Conservation (phyloP, 2,797 vertebrate species). For the Lerista edwardsae region DNA sequence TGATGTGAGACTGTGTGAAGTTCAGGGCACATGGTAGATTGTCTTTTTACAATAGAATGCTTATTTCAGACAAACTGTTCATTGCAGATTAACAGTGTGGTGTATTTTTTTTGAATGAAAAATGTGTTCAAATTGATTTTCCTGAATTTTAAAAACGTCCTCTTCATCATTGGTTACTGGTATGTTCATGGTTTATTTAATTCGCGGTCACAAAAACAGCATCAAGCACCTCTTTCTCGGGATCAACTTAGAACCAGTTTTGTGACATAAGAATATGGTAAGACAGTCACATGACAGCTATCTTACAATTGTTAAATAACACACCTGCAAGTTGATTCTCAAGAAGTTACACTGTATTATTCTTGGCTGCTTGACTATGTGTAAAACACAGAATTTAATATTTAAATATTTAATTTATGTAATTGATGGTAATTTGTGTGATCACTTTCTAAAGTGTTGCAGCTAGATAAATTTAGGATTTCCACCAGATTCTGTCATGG, state of each 20-base stretch:
- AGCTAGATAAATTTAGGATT: conserved; percentile 44
- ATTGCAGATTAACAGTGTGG: conserved; percentile 6
- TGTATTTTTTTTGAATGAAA: background rate
- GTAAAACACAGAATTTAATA: background rate
- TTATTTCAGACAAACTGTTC: conserved; percentile 21
- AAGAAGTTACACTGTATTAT: background rate
- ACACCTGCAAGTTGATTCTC: background rate
- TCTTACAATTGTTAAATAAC: background rate
- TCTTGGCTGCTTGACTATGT: background rate
- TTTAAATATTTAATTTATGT: conserved; percentile 16
- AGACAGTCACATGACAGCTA: background rate
- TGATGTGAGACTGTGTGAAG: background rate
- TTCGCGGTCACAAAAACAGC: conserved; percentile 1
- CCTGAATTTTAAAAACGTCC: background rate
- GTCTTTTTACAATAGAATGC: background rate
- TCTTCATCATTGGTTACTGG: background rate
- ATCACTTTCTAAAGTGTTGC: conserved; percentile 21
- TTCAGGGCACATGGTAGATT: conserved; percentile 29
- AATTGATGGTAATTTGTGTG: conserved; percentile 15
- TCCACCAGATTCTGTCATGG: conserved; percentile 10
- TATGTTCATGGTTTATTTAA: conserved; percentile 17
- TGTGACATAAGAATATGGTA: conserved; percentile 13
- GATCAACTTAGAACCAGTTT: background rate
- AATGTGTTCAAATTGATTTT: conserved; percentile 12
- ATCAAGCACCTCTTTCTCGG: background rate